These are phyloP conservation scores for Eleginops maclovinus DNA, from an alignment of 2,113 vertebrate genomes.

Conservation along the genomic window DNA sequence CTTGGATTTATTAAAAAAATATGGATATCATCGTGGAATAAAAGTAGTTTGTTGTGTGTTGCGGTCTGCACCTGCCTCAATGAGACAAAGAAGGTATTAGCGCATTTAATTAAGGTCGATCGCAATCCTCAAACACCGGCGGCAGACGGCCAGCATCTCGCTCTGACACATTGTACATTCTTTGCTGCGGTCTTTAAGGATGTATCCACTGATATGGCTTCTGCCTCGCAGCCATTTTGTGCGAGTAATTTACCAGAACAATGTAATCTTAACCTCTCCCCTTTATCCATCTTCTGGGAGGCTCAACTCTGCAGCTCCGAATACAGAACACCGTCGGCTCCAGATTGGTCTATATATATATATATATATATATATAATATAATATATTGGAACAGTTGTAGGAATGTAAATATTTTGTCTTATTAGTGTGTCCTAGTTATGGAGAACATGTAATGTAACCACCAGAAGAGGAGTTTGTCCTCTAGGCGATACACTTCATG, in stretches of 20 bases:
- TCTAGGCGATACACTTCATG: conserved; percentile 45
- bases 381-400: conserved; percentile 18
- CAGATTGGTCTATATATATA: conserved; percentile 15
- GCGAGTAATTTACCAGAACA: conserved; percentile 81
- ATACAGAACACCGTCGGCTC: conserved; percentile 48
- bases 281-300: conserved; percentile 69
- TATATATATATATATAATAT: no score
- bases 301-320: conserved; percentile 61
- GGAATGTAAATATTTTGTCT: conserved; percentile 5
- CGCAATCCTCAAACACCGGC: conserved; percentile 55
- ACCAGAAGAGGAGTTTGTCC: conserved; percentile 41
- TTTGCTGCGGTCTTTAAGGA: conserved; percentile 50
- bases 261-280: conserved; percentile 79
- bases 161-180: conserved; percentile 34
- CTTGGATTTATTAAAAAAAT: background rate
- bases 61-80: conserved; percentile 36
- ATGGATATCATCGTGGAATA: conserved; percentile 2
- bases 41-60: conserved; percentile 1
- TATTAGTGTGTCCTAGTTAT: conserved; percentile 20
- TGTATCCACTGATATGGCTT: conserved; percentile 57
- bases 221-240: conserved; percentile 71
- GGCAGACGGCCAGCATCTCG: conserved; percentile 52
- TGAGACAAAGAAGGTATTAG: conserved; percentile 61
- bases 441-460: conserved; percentile 27
- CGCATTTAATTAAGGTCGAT: conserved; percentile 73